Evolutionary conservation across 2,888 invertebrate genomes (phyloP), one percentile per base, ranked within the genome.

Genomic region (Sphaerophoria taeniata): DNA sequence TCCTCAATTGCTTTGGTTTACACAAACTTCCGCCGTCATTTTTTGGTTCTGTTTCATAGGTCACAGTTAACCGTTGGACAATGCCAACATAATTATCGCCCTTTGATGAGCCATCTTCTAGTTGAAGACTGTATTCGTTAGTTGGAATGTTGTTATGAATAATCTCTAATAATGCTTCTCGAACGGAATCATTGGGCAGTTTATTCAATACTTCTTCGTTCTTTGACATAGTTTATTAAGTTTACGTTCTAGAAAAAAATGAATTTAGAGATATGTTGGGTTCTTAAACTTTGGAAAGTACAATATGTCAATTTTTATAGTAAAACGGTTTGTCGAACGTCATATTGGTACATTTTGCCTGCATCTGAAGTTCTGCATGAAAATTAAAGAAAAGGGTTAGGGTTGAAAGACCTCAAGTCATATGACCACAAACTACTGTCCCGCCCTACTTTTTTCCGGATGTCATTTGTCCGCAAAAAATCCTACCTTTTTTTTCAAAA

Each of bases 71-170:
- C 3, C 90, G 89, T 84, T 89, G 90, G 2, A 91, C 87, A 36
- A 90, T 83, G 33, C 91, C 91, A 78, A 91, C 87, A 33, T 90
- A 91, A 76, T 91, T 91, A 70, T 91, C 91, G 5, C 91, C 91
- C 77, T 90, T 90, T 63, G 87, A 87, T 6, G 90, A 89, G 6
- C 90, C 91, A 6, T 80, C 56, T 24, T 89, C 70, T 5, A 90
- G 70, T 4, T 87, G 49, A 0, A 89, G 88, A 3, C 58, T 74
- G 43, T 87, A 83, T 6, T 87, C 76, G 4, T 88, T 78, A 1
- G 82, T 63, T 31, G 87, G 72, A 82, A 87, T 76, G 69, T 87
- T 73, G 4, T 61, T 51, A 72, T 87, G 70, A n/a, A 89, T 87
- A 55, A 91, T 82, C 12, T 88, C 72, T 16, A 88, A 16, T 0